These are phyloP conservation scores for Erebia epiphron DNA, from an alignment of 2,888 invertebrate genomes.

Conservation along the genomic window DNA sequence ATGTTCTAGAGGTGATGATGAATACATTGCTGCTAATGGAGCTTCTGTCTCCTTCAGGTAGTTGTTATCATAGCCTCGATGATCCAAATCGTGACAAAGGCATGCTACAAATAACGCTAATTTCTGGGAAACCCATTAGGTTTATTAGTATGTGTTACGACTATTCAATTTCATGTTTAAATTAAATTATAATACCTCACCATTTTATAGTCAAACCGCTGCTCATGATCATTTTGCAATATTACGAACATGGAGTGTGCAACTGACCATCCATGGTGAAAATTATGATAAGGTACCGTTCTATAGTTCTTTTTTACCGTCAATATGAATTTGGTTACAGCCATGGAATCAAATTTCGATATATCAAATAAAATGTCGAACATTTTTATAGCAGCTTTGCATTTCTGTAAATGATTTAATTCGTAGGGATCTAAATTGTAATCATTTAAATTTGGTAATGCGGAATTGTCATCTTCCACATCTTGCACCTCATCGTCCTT, in stretches of 20 bases:
- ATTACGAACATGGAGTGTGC: slow-evolving; percentile 92
- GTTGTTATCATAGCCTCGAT: slow-evolving; percentile 93
- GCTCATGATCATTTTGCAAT: slow-evolving; percentile 76
- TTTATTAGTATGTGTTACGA: slow-evolving; percentile 42
- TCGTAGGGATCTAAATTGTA: slow-evolving; percentile 89
- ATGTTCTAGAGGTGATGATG: slow-evolving; percentile 93
- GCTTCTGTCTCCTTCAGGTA: slow-evolving; percentile 93
- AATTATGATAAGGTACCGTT: slow-evolving; percentile 93
- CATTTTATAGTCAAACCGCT: slow-evolving; percentile 58
- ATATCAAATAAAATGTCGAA: slow-evolving; percentile 88
- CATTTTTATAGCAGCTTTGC: slow-evolving; percentile 88
- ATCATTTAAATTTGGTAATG: slow-evolving; percentile 69
- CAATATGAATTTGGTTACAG: slow-evolving; percentile 87
- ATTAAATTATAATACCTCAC: slow-evolving; percentile 46
- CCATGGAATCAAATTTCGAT: slow-evolving; percentile 85
- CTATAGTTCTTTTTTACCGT: slow-evolving; percentile 94
- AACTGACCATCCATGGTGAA: slow-evolving; percentile 94
- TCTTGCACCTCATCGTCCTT: slow-evolving; percentile 86
- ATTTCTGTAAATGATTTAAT: slow-evolving; percentile 88
- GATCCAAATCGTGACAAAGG: slow-evolving; percentile 93
- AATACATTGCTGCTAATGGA: slow-evolving; percentile 92
- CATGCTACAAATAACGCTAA: slow-evolving; percentile 91
- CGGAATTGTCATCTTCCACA: slow-evolving; percentile 47
- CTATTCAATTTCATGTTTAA: slow-evolving; percentile 48
- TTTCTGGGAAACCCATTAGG: slow-evolving; percentile 75